Percentiles rank a stretch among this genome's conserved stretches.
phyloP scores from a whole-genome alignment of 1,140 invertebrate species.

The Potamilus streckersoni region DNA sequence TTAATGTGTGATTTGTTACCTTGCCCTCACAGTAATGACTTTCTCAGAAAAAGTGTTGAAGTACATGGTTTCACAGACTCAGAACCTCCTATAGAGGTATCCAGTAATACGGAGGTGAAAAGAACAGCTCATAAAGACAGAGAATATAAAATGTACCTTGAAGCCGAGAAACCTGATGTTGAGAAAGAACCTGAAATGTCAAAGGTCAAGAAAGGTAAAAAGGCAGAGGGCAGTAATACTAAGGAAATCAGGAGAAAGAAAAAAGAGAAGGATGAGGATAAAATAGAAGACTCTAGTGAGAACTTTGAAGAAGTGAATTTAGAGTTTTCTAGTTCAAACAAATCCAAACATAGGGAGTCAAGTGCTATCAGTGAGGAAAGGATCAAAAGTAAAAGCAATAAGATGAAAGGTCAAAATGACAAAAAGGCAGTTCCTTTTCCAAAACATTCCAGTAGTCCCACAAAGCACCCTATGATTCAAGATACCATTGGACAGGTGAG shows the following conservation, averaged over 20 bases:
- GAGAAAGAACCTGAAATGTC: conserved; percentile 18
- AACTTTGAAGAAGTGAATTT: conserved; percentile 2
- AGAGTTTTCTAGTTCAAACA: conserved; percentile 2
- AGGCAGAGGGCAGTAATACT: not conserved
- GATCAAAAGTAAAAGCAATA: not conserved
- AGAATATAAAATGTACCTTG: conserved; percentile 43
- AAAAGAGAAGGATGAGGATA: conserved; percentile 4
- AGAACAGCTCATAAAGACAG: not conserved
- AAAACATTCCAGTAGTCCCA: conserved; percentile 32
- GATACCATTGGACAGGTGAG: conserved; percentile 41
- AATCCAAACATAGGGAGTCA: conserved; percentile 1
- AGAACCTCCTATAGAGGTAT: not conserved
- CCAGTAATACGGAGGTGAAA: not conserved
- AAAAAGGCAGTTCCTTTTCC: conserved; percentile 15
- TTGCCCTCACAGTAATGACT: conserved; percentile 34
- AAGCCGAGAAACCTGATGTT: conserved; percentile 46
- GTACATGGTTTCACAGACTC: not conserved
- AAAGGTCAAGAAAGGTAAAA: conserved; percentile 1
- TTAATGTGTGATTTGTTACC: conserved; percentile 54
- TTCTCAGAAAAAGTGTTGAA: conserved; percentile 3
- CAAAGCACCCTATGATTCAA: conserved; percentile 15
- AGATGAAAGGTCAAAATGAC: conserved; percentile 5
- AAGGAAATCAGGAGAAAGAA: conserved; percentile 3
- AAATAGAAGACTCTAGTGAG: conserved; percentile 9
- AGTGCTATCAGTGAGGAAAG: not conserved